Evolutionary conservation across 2,797 vertebrate species (phyloP).

Genomic region (Epinephelus malabaricus): DNA sequence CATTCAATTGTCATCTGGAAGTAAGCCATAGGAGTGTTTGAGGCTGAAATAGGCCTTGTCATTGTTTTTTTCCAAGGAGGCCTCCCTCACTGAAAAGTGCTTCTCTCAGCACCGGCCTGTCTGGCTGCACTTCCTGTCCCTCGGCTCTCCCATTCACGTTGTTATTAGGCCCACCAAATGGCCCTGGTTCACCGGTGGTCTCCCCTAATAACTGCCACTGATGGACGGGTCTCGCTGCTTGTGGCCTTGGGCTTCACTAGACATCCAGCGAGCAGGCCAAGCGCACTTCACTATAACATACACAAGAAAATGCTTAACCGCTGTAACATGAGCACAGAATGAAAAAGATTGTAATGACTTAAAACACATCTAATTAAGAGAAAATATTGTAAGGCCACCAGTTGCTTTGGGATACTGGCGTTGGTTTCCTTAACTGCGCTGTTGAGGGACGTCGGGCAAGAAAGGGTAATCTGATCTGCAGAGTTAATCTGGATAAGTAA

Average conservation of each 20-base stretch:
- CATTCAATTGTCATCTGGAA: conserved; percentile 72
- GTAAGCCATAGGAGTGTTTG: conserved; percentile 80
- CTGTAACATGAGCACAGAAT: conserved; percentile 80
- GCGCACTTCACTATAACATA: conserved; percentile 72
- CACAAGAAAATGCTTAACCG: conserved; percentile 68
- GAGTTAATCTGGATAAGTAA: conserved; percentile 88
- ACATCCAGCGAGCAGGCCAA: conserved; percentile 60
- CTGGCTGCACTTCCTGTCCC: conserved; percentile 93
- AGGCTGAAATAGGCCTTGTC: conserved; percentile 85
- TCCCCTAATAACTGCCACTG: conserved; percentile 87
- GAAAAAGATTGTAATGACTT: conserved; percentile 84
- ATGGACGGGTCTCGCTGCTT: conserved; percentile 87
- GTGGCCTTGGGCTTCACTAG: conserved; percentile 89
- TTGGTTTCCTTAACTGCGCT: conserved; percentile 70
- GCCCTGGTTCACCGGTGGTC: conserved; percentile 91
- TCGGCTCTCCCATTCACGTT: conserved; percentile 86
- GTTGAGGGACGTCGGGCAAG: conserved; percentile 64
- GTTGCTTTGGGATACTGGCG: conserved; percentile 75
- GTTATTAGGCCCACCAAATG: conserved; percentile 91
- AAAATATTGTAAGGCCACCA: conserved; percentile 82
- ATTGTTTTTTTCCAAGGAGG: conserved; percentile 81
- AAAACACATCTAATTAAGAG: conserved; percentile 86
- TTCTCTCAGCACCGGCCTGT: conserved; percentile 91
- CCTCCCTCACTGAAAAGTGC: conserved; percentile 83
- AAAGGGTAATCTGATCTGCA: conserved; percentile 81